phyloP scores from a whole-genome alignment of 1,140 invertebrate species.

The Onthophagus taurus region DNA sequence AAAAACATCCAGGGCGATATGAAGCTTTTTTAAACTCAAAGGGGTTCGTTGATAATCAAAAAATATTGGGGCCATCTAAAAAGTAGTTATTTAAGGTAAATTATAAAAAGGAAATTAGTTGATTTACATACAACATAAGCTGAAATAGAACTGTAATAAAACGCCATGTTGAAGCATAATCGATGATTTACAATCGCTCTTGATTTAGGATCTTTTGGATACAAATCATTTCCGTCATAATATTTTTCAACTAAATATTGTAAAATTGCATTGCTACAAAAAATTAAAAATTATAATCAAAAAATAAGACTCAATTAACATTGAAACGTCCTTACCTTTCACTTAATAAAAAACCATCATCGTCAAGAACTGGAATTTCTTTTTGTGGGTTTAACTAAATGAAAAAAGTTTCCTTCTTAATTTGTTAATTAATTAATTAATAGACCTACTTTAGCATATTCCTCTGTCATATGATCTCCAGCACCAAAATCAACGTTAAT shows the following conservation, averaged over 20 bases:
- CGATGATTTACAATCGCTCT: slow-evolving; percentile 66
- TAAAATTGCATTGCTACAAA: slow-evolving; percentile 57
- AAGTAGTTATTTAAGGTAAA: slow-evolving; percentile 19
- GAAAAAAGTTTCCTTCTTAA: neutral
- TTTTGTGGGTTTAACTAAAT: slow-evolving; percentile 60
- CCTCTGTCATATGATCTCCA: slow-evolving; percentile 59
- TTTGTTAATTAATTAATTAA: neutral
- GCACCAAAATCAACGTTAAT: slow-evolving; percentile 56
- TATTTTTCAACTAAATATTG: slow-evolving; percentile 70
- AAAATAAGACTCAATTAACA: neutral
- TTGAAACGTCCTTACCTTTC: slow-evolving; percentile 45
- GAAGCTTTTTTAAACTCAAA: slow-evolving; percentile 51
- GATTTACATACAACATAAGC: slow-evolving; percentile 49
- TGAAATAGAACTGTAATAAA: slow-evolving; percentile 61
- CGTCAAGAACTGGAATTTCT: slow-evolving; percentile 66
- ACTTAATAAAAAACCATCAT: slow-evolving; percentile 58
- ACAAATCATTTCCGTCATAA: slow-evolving; percentile 49
- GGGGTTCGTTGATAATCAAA: slow-evolving; percentile 59
- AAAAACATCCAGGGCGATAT: slow-evolving; percentile 55
- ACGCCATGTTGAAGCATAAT: slow-evolving; percentile 63
- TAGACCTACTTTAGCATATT: slow-evolving; percentile 55
- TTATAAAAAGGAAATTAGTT: neutral
- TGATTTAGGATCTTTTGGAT: slow-evolving; percentile 55
- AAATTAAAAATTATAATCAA: neutral
- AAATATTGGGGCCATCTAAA: slow-evolving; percentile 61